These are phyloP conservation scores for Antheraea yamamai DNA, from an alignment of 2,888 invertebrate species.

Conservation along the genomic window DNA sequence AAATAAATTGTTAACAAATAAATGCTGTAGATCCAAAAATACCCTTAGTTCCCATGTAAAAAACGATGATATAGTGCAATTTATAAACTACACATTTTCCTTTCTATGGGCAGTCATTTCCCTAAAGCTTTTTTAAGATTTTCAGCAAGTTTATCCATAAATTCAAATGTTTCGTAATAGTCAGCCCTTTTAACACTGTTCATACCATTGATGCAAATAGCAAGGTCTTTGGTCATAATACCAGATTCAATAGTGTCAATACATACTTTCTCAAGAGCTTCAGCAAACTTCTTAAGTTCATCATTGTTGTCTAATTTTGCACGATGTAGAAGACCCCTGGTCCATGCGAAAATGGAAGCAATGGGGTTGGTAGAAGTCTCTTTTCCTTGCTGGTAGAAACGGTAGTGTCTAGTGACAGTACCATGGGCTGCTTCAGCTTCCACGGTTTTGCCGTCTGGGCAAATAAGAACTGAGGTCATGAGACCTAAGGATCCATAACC, in stretches of 20 bases:
- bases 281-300: constrained; percentile 89
- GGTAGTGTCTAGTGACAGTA: constrained; percentile 95
- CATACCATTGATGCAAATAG: constrained; percentile 98
- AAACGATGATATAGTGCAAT: constrained; percentile 36
- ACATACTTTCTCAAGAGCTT: constrained; percentile 94
- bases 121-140: constrained; percentile 87
- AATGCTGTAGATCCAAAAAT: constrained; percentile 58
- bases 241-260: constrained; percentile 97
- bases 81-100: constrained; percentile 58
- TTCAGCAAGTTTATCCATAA: constrained; percentile 96
- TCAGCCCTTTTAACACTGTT: constrained; percentile 88
- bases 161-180: constrained; percentile 98
- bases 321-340: constrained; percentile 94
- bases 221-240: constrained; percentile 98
- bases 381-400: constrained; percentile 95
- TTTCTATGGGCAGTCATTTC: constrained; percentile 70
- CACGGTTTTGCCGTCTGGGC: constrained; percentile 98
- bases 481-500: constrained; percentile 97
- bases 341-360: constrained; percentile 99
- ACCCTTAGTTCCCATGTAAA: constrained; percentile 57
- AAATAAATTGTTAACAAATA: constrained; percentile 55
- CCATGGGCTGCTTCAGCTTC: constrained; percentile 99
- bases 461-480: constrained; percentile 98
- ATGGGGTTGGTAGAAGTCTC: constrained; percentile 99
- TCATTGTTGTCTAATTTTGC: constrained; percentile 95